phyloP scores from a whole-genome alignment of 2,888 invertebrate species.

The Ormia ochracea region DNA sequence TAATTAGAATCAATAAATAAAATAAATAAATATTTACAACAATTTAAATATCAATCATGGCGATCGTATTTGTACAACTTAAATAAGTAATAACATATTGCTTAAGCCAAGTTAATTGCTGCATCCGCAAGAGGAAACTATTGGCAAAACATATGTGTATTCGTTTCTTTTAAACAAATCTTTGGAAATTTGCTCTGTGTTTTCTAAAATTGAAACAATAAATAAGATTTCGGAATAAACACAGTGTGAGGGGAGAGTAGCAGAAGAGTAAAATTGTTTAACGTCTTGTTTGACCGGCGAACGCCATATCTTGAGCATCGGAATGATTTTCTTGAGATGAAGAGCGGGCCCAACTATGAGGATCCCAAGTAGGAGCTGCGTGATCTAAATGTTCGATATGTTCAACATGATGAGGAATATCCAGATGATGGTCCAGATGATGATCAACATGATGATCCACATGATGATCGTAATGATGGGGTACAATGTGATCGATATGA shows the following conservation, averaged over 20 bases:
- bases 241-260: slow-evolving; percentile 24
- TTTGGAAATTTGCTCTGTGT: slow-evolving; percentile 66
- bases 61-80: slow-evolving; percentile 48
- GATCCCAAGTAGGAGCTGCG: slow-evolving; percentile 76
- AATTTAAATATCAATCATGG: slow-evolving; percentile 45
- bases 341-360: slow-evolving; percentile 81
- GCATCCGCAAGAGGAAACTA: not conserved
- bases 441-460: slow-evolving; percentile 77
- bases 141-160: not conserved
- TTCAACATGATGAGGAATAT: slow-evolving; percentile 75
- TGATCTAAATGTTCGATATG: slow-evolving; percentile 79
- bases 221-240: slow-evolving; percentile 51
- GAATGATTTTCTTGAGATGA: slow-evolving; percentile 77
- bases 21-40: slow-evolving; percentile 54
- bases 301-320: slow-evolving; percentile 76
- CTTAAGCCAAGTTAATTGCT: not conserved
- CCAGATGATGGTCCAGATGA: slow-evolving; percentile 78
- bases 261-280: slow-evolving; percentile 50
- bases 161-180: slow-evolving; percentile 61
- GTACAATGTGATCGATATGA: slow-evolving; percentile 73
- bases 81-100: slow-evolving; percentile 14
- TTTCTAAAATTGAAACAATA: slow-evolving; percentile 60
- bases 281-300: slow-evolving; percentile 72
- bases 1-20: slow-evolving; percentile 53
- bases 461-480: slow-evolving; percentile 73